Percentiles rank a stretch among this genome's conserved stretches.
Conservation (phyloP, 2,888 invertebrate species). For the Poecilobothrus nobilitatus region DNA sequence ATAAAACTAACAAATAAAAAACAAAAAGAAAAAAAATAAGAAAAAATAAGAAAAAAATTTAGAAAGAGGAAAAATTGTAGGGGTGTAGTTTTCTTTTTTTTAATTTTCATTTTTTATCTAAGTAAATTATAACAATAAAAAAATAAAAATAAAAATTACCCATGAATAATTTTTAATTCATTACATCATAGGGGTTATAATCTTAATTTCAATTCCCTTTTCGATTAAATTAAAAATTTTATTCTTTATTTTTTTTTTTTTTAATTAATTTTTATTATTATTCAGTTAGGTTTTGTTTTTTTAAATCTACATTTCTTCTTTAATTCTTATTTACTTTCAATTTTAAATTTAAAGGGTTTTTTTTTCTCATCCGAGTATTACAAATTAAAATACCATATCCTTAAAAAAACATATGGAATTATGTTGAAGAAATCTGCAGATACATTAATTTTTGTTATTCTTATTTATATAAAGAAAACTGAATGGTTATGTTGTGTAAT, state of each 20-base stretch:
- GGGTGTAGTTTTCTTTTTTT: too few relatives aligned
- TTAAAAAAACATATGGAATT: neutral
- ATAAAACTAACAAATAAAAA: neutral
- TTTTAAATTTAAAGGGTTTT: neutral
- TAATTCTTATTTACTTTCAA: neutral
- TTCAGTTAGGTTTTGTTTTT: neutral
- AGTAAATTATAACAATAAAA: too few relatives aligned
- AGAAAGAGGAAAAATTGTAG: too few relatives aligned
- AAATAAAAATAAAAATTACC: neutral
- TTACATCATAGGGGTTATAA: neutral
- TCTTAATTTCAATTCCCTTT: neutral
- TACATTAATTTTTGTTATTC: neutral
- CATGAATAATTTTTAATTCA: neutral
- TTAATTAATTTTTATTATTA: neutral
- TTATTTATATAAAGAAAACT: neutral
- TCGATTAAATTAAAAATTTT: neutral
- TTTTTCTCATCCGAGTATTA: neutral
- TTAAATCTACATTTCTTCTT: neutral
- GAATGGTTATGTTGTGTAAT: neutral
- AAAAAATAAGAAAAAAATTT: too few relatives aligned
- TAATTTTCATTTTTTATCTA: too few relatives aligned
- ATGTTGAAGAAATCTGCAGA: neutral
- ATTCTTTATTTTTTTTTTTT: neutral
- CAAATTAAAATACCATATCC: slow-evolving; percentile 1
- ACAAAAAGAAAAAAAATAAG: neutral